These are phyloP conservation scores for Scolopax rusticola DNA, from an alignment of 2,797 vertebrate species.

Conservation along the genomic window DNA sequence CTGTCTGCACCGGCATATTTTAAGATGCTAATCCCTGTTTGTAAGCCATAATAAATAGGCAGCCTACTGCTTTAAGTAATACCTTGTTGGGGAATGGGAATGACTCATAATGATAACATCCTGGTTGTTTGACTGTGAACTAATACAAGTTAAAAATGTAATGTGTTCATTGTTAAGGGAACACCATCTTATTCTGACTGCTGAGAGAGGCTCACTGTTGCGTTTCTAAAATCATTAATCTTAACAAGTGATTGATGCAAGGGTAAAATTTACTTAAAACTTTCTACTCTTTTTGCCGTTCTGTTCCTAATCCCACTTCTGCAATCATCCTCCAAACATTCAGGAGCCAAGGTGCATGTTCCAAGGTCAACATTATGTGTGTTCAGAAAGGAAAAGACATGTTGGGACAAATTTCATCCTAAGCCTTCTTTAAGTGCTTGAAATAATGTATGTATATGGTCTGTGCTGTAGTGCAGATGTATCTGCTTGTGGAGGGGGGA, in stretches of 20 bases:
- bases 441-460: neutral
- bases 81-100: constrained; percentile 39
- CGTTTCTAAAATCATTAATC: neutral
- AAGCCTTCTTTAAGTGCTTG: neutral
- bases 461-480: neutral
- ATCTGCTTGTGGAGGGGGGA: neutral
- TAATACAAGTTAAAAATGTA: neutral
- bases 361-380: neutral
- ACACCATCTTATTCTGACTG: neutral
- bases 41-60: neutral
- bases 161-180: neutral
- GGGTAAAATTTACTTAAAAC: neutral
- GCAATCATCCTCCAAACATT: neutral
- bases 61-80: constrained; percentile 10
- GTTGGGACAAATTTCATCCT: neutral
- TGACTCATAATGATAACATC: constrained; percentile 48
- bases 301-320: neutral
- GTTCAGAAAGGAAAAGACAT: neutral
- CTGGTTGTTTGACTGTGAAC: constrained; percentile 10
- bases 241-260: neutral
- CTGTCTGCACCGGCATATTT: neutral
- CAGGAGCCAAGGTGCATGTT: neutral
- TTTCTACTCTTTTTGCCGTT: neutral
- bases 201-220: neutral
- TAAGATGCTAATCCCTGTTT: constrained; percentile 16